phyloP scores from a whole-genome alignment of 2,888 invertebrate species.

The Drosophila yooni region DNA sequence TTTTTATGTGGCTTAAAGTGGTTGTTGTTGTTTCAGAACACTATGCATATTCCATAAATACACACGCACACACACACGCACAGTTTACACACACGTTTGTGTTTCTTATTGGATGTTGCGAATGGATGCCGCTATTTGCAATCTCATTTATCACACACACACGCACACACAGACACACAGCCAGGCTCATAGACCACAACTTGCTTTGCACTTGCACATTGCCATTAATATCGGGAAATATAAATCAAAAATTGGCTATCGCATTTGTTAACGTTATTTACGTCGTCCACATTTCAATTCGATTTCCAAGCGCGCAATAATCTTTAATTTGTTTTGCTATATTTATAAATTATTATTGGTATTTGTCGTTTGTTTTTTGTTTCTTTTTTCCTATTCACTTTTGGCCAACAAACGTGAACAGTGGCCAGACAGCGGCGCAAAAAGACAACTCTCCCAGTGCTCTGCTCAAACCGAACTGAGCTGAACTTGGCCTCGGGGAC shows the following conservation, averaged over 20 bases:
- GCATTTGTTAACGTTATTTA: conserved; percentile 40
- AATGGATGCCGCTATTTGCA: conserved; percentile 51
- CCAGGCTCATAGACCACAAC: conserved; percentile 61
- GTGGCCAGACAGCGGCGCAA: conserved; percentile 47
- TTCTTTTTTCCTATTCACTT: conserved; percentile 25
- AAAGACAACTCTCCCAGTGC: conserved; percentile 82
- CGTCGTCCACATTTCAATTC: conserved; percentile 72
- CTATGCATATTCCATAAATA: conserved; percentile 61
- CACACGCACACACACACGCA: conserved; percentile 30
- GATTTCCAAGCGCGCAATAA: conserved; percentile 32
- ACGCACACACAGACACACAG: conserved; percentile 27
- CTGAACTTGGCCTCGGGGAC: conserved; percentile 83
- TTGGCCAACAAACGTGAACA: conserved; percentile 60
- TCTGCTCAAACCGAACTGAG: conserved; percentile 80
- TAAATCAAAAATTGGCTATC: conserved; percentile 24
- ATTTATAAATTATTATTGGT: conserved; percentile 31
- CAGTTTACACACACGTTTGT: conserved; percentile 23
- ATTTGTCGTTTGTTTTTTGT: conserved; percentile 23
- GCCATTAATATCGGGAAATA: conserved; percentile 45
- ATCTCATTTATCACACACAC: conserved; percentile 63
- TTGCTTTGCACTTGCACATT: conserved; percentile 70
- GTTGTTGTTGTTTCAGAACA: conserved; percentile 23
- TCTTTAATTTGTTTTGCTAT: conserved; percentile 7
- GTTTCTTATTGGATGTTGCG: conserved; percentile 44
- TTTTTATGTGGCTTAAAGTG: conserved; percentile 11